These are phyloP conservation scores for Rhombomys opimus DNA, from an alignment of 2,113 vertebrate species.

Conservation along the genomic window DNA sequence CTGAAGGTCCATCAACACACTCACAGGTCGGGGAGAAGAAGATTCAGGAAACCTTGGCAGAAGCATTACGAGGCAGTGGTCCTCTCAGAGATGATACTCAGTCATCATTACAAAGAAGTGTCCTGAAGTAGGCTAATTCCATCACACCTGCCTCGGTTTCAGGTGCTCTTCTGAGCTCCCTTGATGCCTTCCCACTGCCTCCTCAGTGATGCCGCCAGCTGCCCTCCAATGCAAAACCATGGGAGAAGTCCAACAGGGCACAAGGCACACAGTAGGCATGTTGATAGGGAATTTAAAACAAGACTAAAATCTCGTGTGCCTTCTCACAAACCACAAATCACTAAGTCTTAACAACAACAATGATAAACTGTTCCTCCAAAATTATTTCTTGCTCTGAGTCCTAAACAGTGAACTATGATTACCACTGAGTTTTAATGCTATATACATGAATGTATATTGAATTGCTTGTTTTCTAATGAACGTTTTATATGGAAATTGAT, in stretches of 20 bases:
- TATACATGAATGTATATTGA: neutral
- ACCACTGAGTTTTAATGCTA: neutral
- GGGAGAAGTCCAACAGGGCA: rapidly evolving
- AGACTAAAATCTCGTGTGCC: neutral
- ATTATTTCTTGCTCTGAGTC: neutral
- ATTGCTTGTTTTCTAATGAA: constrained; percentile 31
- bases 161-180: neutral
- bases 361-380: neutral
- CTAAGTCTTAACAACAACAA: constrained; percentile 23
- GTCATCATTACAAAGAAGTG: neutral
- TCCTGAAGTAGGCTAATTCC: neutral
- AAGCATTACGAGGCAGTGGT: neutral
- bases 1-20: neutral
- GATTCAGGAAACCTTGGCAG: constrained; percentile 14
- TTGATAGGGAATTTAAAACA: neutral
- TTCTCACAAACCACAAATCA: neutral
- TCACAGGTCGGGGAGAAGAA: neutral
- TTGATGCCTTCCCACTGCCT: neutral
- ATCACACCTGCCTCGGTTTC: neutral
- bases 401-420: constrained; percentile 33
- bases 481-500: constrained; percentile 47
- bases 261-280: neutral
- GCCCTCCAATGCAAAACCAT: neutral
- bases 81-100: neutral
- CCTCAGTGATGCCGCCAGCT: neutral